Evolutionary conservation across 2,113 vertebrate genomes (phyloP).

Genomic region (Phoenicopterus ruber): DNA sequence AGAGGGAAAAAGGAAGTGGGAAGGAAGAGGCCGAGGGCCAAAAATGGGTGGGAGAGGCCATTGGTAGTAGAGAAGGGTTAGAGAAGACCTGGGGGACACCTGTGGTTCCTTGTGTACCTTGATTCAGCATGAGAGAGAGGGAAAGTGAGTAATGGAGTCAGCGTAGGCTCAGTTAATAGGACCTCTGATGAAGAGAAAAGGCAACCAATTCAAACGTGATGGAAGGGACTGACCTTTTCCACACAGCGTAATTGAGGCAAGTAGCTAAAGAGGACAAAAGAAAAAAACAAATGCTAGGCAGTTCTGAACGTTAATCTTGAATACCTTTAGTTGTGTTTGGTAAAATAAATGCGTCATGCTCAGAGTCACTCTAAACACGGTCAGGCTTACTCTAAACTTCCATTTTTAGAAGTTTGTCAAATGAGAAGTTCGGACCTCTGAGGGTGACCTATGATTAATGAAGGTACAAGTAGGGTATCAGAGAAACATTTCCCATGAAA

Average conservation of each 20-base stretch:
- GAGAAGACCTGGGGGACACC: background rate
- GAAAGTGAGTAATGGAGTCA: background rate
- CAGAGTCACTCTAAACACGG: background rate
- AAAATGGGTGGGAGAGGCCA: background rate
- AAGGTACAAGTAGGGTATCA: background rate
- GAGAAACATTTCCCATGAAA: background rate
- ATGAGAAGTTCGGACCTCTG: background rate
- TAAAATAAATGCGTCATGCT: background rate
- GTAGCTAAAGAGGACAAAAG: background rate
- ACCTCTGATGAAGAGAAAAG: background rate
- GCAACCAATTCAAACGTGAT: background rate
- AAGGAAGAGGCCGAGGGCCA: background rate
- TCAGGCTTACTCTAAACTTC: background rate
- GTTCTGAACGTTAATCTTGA: background rate
- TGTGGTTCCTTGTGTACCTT: background rate
- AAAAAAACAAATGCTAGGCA: background rate
- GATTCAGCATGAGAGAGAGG: background rate
- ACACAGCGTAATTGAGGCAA: background rate
- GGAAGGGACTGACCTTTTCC: background rate
- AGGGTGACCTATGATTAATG: background rate
- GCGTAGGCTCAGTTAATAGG: background rate
- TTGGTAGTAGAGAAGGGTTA: background rate
- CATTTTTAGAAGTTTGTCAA: background rate
- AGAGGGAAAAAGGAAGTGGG: background rate
- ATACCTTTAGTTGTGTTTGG: background rate